A percentile compares a stretch with the other conserved stretches of the same genome.
These are phyloP conservation scores for Cactoblastis cactorum DNA, from an alignment of 2,888 invertebrate genomes.

Conservation along the genomic window DNA sequence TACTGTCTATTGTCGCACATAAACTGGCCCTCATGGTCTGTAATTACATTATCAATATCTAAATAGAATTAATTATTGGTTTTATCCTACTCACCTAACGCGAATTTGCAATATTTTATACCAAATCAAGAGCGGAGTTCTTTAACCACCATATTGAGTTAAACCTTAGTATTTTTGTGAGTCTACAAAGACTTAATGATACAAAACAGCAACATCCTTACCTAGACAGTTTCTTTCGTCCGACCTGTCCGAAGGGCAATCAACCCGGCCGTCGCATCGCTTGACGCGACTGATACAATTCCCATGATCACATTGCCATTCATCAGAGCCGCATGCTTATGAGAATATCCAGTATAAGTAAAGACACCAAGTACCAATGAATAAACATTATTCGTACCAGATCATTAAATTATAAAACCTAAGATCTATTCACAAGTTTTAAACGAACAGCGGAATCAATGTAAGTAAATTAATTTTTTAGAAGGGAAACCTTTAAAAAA, in stretches of 20 bases:
- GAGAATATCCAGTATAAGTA: conserved; percentile 22
- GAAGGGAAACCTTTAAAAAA: too few relatives aligned
- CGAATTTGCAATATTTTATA: background rate
- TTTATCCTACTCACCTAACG: too few relatives aligned
- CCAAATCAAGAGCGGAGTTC: too few relatives aligned
- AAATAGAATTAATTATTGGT: too few relatives aligned
- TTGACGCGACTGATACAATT: conserved; percentile 80
- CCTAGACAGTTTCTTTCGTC: conserved; percentile 86
- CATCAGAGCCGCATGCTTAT: conserved; percentile 82
- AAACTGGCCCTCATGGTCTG: conserved; percentile 37
- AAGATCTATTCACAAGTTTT: too few relatives aligned
- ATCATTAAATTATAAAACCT: background rate
- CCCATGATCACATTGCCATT: conserved; percentile 88
- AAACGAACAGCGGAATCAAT: too few relatives aligned
- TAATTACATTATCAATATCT: conserved; percentile 42
- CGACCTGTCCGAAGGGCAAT: conserved; percentile 85
- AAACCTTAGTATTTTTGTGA: too few relatives aligned
- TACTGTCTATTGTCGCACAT: conserved; percentile 40
- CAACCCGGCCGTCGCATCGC: conserved; percentile 83
- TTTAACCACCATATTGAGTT: too few relatives aligned
- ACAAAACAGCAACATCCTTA: conserved; percentile 44
- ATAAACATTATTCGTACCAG: background rate
- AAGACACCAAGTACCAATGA: background rate
- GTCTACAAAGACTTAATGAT: background rate
- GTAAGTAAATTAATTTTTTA: too few relatives aligned